Percentiles rank a stretch among this genome's conserved stretches.
These are phyloP conservation scores for Nylanderia fulva DNA, from an alignment of 1,140 invertebrate species.

Conservation along the genomic window DNA sequence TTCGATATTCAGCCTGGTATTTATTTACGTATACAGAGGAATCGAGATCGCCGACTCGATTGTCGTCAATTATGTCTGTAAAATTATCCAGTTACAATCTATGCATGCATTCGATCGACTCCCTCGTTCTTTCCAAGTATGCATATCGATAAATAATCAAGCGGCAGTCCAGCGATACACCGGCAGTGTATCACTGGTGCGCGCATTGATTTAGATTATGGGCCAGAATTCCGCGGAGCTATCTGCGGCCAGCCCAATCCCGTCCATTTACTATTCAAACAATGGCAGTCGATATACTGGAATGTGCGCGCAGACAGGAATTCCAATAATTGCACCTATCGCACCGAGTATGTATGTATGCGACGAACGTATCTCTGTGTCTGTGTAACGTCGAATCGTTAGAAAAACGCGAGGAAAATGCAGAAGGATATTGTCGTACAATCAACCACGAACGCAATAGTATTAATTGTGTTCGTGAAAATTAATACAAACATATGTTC, in stretches of 20 bases:
- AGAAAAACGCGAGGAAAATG: neutral
- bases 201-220: slow-evolving; percentile 59
- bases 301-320: slow-evolving; percentile 60
- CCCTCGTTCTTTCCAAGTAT: neutral
- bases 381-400: neutral
- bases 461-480: neutral
- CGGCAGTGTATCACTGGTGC: slow-evolving; percentile 45
- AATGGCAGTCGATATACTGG: slow-evolving; percentile 62
- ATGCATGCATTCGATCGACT: too few relatives aligned
- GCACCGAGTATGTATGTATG: neutral
- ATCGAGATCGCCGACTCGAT: neutral
- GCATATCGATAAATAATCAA: slow-evolving; percentile 45
- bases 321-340: slow-evolving; percentile 58
- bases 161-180: slow-evolving; percentile 14
- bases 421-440: neutral
- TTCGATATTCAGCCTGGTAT: neutral
- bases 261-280: slow-evolving; percentile 62
- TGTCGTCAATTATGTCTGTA: neutral
- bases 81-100: slow-evolving; percentile 15
- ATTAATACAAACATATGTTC: too few relatives aligned
- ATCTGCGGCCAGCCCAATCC: slow-evolving; percentile 59
- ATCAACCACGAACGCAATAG: neutral
- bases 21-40: neutral
- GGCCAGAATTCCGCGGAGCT: slow-evolving; percentile 55
- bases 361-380: neutral